phyloP scores from a whole-genome alignment of 2,797 vertebrate species.

The Acropternis orthonyx region DNA sequence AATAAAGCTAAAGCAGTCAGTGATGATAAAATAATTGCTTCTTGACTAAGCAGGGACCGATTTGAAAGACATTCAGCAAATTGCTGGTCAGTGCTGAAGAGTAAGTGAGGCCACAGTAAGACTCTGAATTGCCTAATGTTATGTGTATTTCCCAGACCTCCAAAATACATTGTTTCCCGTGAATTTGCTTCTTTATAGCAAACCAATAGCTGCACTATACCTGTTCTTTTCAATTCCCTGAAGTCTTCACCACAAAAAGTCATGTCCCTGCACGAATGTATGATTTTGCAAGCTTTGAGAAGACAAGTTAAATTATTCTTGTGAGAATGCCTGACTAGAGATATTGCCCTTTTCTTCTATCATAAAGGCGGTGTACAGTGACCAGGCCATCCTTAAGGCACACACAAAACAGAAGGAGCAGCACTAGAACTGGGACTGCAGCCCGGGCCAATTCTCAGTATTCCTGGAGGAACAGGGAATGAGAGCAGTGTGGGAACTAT shows the following conservation, averaged over 20 bases:
- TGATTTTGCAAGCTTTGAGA: not conserved
- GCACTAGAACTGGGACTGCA: not conserved
- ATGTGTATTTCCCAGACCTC: not conserved
- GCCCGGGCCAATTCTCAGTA: not conserved
- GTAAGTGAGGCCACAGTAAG: not conserved
- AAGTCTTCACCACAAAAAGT: not conserved
- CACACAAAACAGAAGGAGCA: not conserved
- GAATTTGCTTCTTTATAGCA: not conserved
- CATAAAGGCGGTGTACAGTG: not conserved
- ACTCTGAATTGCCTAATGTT: not conserved
- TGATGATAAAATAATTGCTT: not conserved
- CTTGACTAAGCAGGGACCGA: not conserved
- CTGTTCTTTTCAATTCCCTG: not conserved
- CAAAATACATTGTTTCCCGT: not conserved
- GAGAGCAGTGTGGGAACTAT: not conserved
- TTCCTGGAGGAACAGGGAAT: not conserved
- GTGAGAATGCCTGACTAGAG: not conserved
- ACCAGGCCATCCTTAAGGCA: not conserved
- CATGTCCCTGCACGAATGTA: not conserved
- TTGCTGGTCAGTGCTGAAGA: not conserved
- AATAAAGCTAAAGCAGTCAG: not conserved
- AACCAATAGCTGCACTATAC: not conserved
- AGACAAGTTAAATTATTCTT: not conserved
- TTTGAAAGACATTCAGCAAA: not conserved
- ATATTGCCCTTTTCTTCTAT: not conserved